Conservation (phyloP, 2,888 invertebrate genomes). For the Nasonovia ribisnigri region DNA sequence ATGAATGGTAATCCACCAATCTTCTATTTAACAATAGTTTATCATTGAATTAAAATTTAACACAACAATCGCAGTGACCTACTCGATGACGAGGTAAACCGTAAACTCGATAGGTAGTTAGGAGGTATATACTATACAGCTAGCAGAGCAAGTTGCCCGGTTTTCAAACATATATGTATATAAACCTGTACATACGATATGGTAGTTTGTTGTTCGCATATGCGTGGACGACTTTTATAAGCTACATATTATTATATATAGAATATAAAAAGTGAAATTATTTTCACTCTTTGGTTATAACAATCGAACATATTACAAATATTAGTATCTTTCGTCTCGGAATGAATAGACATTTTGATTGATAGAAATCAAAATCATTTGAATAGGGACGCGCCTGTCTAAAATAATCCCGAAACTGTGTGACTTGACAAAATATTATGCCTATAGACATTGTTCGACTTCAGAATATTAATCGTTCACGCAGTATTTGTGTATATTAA, state of each 20-base stretch:
- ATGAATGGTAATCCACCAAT: too few relatives aligned
- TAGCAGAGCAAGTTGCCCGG: neutral
- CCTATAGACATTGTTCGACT: neutral
- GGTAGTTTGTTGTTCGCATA: neutral
- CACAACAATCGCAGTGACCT: neutral
- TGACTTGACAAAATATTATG: neutral
- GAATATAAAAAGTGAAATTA: conserved; percentile 7
- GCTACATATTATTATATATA: neutral
- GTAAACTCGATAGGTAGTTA: neutral
- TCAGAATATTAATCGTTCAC: neutral
- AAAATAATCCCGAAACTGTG: neutral
- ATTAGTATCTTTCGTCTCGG: neutral
- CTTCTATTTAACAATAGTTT: too few relatives aligned
- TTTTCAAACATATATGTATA: neutral
- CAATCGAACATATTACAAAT: neutral
- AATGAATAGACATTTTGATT: conserved; percentile 35
- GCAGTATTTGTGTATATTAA: neutral
- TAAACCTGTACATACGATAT: neutral
- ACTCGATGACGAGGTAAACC: neutral
- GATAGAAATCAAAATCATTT: conserved; percentile 26
- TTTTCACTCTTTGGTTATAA: neutral
- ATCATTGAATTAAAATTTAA: neutral
- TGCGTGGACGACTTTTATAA: neutral
- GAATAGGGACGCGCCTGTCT: neutral
- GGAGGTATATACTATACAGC: too few relatives aligned